Evolutionary conservation across 2,888 invertebrate species (phyloP), one percentile per base, ranked within the genome.

Genomic region (Perizoma flavofasciatum): DNA sequence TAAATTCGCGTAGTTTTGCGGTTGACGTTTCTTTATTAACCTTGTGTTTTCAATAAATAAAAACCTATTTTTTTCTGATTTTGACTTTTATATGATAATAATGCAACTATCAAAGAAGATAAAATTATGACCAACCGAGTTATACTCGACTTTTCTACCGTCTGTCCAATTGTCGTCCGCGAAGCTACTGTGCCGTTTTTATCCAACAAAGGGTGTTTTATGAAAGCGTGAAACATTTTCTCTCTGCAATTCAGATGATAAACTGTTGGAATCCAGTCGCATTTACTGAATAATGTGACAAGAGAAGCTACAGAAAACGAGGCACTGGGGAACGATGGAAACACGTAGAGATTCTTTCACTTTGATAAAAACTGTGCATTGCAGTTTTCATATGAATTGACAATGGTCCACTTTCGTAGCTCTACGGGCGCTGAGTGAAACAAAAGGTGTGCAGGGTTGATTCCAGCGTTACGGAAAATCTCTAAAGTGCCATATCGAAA

Each of bases 211-310:
- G 22, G 22, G 22, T 22, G 47, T 39, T 50, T 37, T 47, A 51
- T 45, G 46, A 22, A 11, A 47, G 43, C 55, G 35, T 48, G 40
- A 40, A 60, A 60, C 60, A 40, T 60, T 59, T 57, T 37, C 34
- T 37, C 57, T 58, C 40, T 48, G 52, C 60, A 55, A 48, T 52
- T 55, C 40, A 52, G 51, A 55, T 55, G 55, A 60, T 49, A 49
- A 48, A 51, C 50, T 41, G 51, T 45, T 48, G 7, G 55, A 52
- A 43, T 52, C 43, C 6, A 46, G 37, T 6, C 34, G 34, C 43
- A 32, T 43, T 49, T 46, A 34, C 35, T 35, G 49, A 55, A 55
- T 54, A 59, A 55, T 55, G 59, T 35, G 50, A 55, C 47, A 46
- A 47, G 37, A 37, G 5, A 7, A 37, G 37, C 22, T 22, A 22